phyloP scores from a whole-genome alignment of 2,113 vertebrate species.

The Peucedramus taeniatus region DNA sequence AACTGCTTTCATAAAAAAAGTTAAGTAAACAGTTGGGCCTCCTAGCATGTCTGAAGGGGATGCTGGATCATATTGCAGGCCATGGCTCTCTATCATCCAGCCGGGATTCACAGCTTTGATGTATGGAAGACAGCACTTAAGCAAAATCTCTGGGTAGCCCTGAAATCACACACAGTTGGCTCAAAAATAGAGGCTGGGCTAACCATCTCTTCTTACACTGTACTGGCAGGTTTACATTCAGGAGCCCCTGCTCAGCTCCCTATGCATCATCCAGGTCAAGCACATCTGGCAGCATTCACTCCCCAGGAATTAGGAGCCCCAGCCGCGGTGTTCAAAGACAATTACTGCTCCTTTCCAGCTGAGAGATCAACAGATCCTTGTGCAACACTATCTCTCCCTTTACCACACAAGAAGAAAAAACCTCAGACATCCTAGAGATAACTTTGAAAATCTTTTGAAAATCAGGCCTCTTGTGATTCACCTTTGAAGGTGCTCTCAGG shows the following conservation, averaged over 20 bases:
- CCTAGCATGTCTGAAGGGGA: conserved; percentile 1
- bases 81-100: not conserved
- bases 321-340: not conserved
- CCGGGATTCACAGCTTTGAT: not conserved
- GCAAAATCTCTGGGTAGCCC: conserved; percentile 26
- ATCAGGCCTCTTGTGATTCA: not conserved
- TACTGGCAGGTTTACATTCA: not conserved
- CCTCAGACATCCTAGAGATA: not conserved
- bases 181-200: not conserved
- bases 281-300: conserved; percentile 29
- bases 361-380: not conserved
- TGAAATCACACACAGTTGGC: not conserved
- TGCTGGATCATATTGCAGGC: not conserved
- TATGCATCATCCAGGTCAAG: not conserved
- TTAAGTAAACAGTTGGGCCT: conserved; percentile 23
- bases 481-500: not conserved
- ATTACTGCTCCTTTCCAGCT: not conserved
- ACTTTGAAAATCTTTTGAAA: not conserved
- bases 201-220: not conserved
- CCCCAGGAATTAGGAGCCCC: not conserved
- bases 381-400: not conserved
- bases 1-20: not conserved
- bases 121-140: not conserved
- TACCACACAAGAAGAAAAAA: not conserved
- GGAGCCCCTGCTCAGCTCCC: not conserved